Evolutionary conservation across 2,888 invertebrate species (phyloP), one percentile per base, ranked within the genome.

Genomic region (Pandemis cinnamomeana): DNA sequence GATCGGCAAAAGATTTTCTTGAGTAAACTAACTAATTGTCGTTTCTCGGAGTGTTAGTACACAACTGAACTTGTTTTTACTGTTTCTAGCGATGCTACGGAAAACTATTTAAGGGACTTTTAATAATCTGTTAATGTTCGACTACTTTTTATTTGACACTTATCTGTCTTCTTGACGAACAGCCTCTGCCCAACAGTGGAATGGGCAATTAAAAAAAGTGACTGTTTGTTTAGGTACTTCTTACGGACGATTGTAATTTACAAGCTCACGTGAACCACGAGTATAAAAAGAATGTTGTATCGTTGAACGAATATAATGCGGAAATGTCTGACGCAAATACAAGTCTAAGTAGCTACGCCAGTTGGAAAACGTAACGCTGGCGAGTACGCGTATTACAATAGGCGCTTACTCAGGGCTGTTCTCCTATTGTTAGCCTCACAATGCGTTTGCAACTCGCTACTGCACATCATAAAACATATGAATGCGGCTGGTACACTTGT

Each of bases 1-100:
- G 71, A 71, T 71, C 58, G 58, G 58, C 58, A 41, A 71, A 60
- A 64, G 63, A 64, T 58, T 71, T 71, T 66, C 71, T 55, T 66
- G 60, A 60, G 71, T 71, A 71, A 58, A 71, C 66, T 20, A 13
- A 64, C 64, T 60, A 71, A 71, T 71, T 60, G 46, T 41, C 58
- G 64, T 46, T 51, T 48, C 27, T n/a, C 15, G 46, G 71, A 8
- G 44, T 41, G n/a, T 27, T 27, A 20, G 58, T 58, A 10, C 58
- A 27, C 20, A 10, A 27, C 27, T 27, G 1, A 58, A 58, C 58
- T 58, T 58, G n/a, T 20, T 20, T 58, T 27, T 20, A 20, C 58
- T 58, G 58, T 27, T 58, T 27, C 20, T 58, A 10, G 27, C 10
- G 20, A 7, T 27, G 15, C 10, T 27, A 58, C 20, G 20, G 58